phyloP scores from a whole-genome alignment of 2,888 invertebrate genomes.

The Ectobius pallidus region DNA sequence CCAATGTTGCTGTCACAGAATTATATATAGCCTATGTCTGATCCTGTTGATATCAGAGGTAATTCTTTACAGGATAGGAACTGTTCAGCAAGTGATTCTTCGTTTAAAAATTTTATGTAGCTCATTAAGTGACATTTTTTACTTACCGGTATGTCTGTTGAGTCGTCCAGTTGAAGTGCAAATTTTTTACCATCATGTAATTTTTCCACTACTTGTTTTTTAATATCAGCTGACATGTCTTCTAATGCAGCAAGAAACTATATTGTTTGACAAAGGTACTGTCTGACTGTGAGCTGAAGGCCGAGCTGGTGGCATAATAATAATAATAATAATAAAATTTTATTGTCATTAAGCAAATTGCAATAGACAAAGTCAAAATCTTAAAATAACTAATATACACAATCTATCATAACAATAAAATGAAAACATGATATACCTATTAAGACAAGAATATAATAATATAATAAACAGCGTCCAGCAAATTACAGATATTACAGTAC shows the following conservation, averaged over 20 bases:
- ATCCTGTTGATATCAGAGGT: conserved; percentile 1
- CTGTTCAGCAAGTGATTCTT: background rate
- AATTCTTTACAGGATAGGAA: conserved; percentile 11
- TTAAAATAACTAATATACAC: no score
- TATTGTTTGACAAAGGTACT: background rate
- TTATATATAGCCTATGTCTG: background rate
- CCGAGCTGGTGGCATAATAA: no score
- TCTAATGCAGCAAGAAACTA: background rate
- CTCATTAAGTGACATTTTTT: background rate
- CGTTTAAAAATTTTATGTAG: conserved; percentile 13
- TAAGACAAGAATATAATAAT: no score
- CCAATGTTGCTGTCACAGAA: background rate
- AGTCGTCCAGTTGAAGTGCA: conserved; percentile 1
- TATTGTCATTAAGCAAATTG: no score
- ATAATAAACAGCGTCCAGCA: no score
- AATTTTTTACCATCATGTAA: background rate
- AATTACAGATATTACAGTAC: no score
- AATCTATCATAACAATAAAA: no score
- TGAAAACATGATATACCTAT: no score
- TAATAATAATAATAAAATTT: no score
- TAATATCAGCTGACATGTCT: background rate
- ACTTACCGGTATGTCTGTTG: conserved; percentile 1
- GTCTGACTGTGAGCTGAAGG: no score
- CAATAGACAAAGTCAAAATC: no score
- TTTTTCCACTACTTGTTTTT: conserved; percentile 1